Evolutionary conservation across 2,797 vertebrate species (phyloP), one percentile per base, ranked within the genome.

Genomic region (Microctenopoma lineatum): DNA sequence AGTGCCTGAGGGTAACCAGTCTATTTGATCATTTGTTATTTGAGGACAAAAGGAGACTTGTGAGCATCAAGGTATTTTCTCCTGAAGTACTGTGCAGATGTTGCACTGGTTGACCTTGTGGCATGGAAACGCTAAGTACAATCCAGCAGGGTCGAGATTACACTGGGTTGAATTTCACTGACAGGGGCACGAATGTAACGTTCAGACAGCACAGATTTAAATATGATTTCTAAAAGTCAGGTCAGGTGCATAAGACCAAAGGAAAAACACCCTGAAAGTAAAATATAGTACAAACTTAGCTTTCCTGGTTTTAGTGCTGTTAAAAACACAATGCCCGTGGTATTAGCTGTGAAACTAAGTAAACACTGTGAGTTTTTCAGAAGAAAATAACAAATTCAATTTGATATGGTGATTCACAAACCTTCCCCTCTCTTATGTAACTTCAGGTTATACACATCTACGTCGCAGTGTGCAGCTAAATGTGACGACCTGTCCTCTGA

Each of bases 41-140:
- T 73, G 36, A 39, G 59, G 51, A 81, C 66, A 70, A 74, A 80
- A 73, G 66, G 60, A 59, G 62, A 60, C 62, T 70, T 3, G 16
- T 64, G 47, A 53, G 59, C 11, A 0, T 74, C 57, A 71, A 74
- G 26, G 26, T 80, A 34, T 79, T 71, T 62, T 72, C 46, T 81
- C 48, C 59, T 70, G 52, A 26, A 58, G 69, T 70, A 58, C 85
- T 84, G 78, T 32, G 29, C 29, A 32, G 29, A 86, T 84, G 85
- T 83, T 87, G 77, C 55, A 69, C 64, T 15, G 38, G 26, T 32
- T 68, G 77, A 87, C 75, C 63, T 59, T 75, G 50, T 51, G 59
- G 51, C 3, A 25, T 72, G 55, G 71, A 83, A 83, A 75, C 51
- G 61, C 50, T 29, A 27, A 48, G 16, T n/a, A 59, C 53, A 46